Evolutionary conservation across 2,113 vertebrate genomes (phyloP), one percentile per base, ranked within the genome.

Genomic region (Carettochelys insculpta): DNA sequence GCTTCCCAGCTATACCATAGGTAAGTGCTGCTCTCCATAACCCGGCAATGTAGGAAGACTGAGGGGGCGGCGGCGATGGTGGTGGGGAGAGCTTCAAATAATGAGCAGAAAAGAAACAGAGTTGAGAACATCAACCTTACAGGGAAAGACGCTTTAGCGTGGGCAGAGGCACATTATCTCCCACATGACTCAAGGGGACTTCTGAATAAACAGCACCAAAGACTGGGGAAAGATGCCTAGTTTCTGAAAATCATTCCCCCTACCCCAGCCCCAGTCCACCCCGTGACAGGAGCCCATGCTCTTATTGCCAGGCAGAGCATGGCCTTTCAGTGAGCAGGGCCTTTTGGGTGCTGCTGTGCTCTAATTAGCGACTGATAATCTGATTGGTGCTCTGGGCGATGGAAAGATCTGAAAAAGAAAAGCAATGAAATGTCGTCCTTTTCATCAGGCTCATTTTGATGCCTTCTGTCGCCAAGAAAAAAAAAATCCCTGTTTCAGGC

Each of bases 361-460:
- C 94, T 96, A 97, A 97, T 97, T 96, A 97, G 93, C 82, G 94
- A 96, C n/a, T 94, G 96, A 92, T 94, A 92, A 95, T 88, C 89
- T 96, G 96, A 97, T 96, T 88, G 97, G 94, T 86, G 90, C 95
- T 90, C 84, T 73, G 79, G 96, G 95, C 94, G 83, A 93, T 52
- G 3, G 84, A 71, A 65, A 95, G 85, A 97, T 93, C 94, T 96
- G 89, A 88, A 11, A 93, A 91, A 94, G 73, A 90, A 89, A 88
- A 84, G 43, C 4, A 19, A 86, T 3, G 34, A 90, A 90, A 82
- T 71, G 68, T 16, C 86, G 91, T 93, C 88, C 51, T 96, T 94
- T 95, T 80, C 90, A 93, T 82, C 89, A 90, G 94, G 83, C 84
- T 96, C 85, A 4, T 73, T 88, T 78, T 83, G 82, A 89, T 96